These are phyloP conservation scores for Dynastes hyllus DNA, from an alignment of 2,888 invertebrate species.

Conservation along the genomic window DNA sequence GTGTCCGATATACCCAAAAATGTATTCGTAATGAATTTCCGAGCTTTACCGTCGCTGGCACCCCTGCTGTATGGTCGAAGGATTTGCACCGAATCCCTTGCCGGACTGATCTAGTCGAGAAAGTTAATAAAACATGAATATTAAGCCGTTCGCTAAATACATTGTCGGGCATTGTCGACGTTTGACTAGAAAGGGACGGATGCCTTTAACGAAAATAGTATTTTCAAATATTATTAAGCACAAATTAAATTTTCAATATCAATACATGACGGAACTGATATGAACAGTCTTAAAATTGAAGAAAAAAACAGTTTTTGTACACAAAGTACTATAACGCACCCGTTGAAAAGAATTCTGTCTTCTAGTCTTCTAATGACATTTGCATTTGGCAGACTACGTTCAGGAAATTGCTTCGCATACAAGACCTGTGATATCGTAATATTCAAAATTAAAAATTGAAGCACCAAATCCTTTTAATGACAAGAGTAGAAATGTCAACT, in stretches of 20 bases:
- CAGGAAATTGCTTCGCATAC: too few relatives aligned
- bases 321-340: too few relatives aligned
- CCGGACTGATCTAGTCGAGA: not conserved
- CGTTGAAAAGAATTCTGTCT: too few relatives aligned
- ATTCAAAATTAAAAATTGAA: too few relatives aligned
- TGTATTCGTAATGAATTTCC: slow-evolving; percentile 5
- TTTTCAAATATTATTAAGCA: not conserved
- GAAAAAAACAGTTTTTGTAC: not conserved
- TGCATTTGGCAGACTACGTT: too few relatives aligned
- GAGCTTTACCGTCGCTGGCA: too few relatives aligned
- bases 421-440: too few relatives aligned
- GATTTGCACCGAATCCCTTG: not conserved
- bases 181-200: not conserved
- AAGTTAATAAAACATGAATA: slow-evolving; percentile 43
- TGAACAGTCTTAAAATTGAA: too few relatives aligned
- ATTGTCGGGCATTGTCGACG: not conserved
- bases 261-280: not conserved
- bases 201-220: not conserved
- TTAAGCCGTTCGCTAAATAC: slow-evolving; percentile 25
- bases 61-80: not conserved
- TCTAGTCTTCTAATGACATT: too few relatives aligned
- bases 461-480: too few relatives aligned
- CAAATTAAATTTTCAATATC: not conserved
- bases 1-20: slow-evolving; percentile 3
- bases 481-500: too few relatives aligned